These are phyloP conservation scores for Eurystomus glaucurus DNA, from an alignment of 2,797 vertebrate genomes.

Conservation along the genomic window DNA sequence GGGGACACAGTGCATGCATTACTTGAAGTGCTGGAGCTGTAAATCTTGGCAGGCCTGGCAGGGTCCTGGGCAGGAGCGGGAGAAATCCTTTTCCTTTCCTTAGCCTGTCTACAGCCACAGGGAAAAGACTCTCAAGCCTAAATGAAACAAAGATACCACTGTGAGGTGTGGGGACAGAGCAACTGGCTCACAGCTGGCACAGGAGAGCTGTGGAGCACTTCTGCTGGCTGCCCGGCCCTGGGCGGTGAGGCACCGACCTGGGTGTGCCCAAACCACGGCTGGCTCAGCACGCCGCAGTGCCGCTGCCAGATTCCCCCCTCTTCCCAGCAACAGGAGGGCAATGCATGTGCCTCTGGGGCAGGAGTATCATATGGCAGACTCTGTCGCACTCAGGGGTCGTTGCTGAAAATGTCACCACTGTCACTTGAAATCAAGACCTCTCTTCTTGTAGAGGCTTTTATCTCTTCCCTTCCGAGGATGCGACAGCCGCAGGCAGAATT, in stretches of 20 bases:
- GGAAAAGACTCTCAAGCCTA: background rate
- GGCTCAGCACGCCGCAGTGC: no score
- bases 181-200: fast-evolving
- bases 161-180: background rate
- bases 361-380: background rate
- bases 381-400: background rate
- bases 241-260: no score
- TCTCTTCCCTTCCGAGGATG: background rate
- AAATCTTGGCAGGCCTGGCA: background rate
- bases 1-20: no score
- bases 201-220: background rate
- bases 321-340: background rate
- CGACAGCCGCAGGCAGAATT: background rate
- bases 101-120: fast-evolving
- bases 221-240: fast-evolving
- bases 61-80: background rate
- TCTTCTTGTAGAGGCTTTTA: background rate
- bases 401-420: conserved; percentile 36
- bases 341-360: background rate
- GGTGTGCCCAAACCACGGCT: no score
- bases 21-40: background rate
- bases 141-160: background rate
- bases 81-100: background rate
- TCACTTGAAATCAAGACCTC: conserved; percentile 44
- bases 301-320: background rate